Base-by-base conservation (phyloP, 2,797 vertebrate species). In the Lutjanus argentimaculatus region DNA sequence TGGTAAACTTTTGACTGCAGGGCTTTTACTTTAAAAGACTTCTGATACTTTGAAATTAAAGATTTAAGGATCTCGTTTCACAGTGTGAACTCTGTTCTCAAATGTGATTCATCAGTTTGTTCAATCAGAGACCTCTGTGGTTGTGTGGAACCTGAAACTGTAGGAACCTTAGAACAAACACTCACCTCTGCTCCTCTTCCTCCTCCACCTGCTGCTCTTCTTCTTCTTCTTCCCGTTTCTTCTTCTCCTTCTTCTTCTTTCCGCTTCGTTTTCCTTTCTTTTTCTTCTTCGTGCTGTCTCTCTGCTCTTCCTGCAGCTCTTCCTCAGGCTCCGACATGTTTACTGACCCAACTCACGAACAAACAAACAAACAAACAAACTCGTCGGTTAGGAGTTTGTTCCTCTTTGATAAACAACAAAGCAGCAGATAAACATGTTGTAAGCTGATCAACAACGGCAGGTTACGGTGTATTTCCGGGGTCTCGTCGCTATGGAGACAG, bases 401-500 rank as follows among this genome's bases (percentile, higher is more conserved):
- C 17, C 21, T 73, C 8, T 51, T 21, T 49, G 52, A 57, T 77
- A 67, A 76, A 85, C 75, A 76, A 85, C 75, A 74, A 48, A 45
- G 15, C 51, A 49, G 16, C 53, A 67, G 81, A 57, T 65, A 42
- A 65, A 67, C 22, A 40, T 2, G 48, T 59, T 30, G 21, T 89
- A 78, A 88, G 73, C 85, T 75, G 79, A 82, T 89, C 80, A 82
- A 62, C 42, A 8, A 57, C 4, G 25, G 43, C 51, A 7, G 58
- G 72, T 46, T 58, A 8, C 66, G 14, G 68, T 84, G 79, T 87
- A 75, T 89, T 93, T 92, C 92, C 91, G 91, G 88, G 80, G 79
- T 91, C 21, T 73, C 55, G 91, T 91, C 73, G 82, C 91, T 77
- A 91, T 91, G 88, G 91, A 67, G 82, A 92, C 88, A 8, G 43